Evolutionary conservation across 2,113 vertebrate species (phyloP), one percentile per base, ranked within the genome.

Genomic region (Astur gentilis): DNA sequence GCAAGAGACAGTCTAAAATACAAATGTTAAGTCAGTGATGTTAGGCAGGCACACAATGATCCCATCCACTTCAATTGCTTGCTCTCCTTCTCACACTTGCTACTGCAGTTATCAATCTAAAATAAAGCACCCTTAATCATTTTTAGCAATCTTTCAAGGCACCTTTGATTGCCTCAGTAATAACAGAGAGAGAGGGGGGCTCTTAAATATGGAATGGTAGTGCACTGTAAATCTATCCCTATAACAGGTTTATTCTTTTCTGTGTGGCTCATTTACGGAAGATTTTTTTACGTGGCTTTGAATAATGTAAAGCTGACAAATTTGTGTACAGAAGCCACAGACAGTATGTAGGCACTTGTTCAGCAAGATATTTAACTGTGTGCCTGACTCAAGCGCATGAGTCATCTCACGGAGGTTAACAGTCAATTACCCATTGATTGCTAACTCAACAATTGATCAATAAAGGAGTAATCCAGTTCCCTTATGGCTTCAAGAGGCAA

Each of bases 1-100:
- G 94, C 89, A 97, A 93, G 80, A 95, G 64, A 97, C 83, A 93
- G 96, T 84, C 89, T 96, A 97, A 98, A 98, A 97, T 97, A 97
- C 96, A 96, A 98, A 97, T 96, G 90, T 95, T 97, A 94, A 97
- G 80, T 78, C 84, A 49, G 80, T 50, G 81, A 90, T 98, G 45
- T 97, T 95, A 97, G 86, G 75, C 57, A 96, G 75, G 64, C 88
- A 44, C 31, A 78, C 34, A 84, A 83, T 54, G 64, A 91, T 78
- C 52, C 54, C 66, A 66, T 91, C 52, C 45, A 54, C 66, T 91
- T 75, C 77, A 62, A 54, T 82, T 90, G 58, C 67, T 94, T 73
- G 40, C 86, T 75, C 55, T 66, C 69, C 52, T 93, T 90, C 80
- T 87, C 62, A 83, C 19, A 36, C 52, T 92, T 58, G 47, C 83